Evolutionary conservation across 2,113 vertebrate species (phyloP).

Genomic region (Pyxicephalus adspersus): DNA sequence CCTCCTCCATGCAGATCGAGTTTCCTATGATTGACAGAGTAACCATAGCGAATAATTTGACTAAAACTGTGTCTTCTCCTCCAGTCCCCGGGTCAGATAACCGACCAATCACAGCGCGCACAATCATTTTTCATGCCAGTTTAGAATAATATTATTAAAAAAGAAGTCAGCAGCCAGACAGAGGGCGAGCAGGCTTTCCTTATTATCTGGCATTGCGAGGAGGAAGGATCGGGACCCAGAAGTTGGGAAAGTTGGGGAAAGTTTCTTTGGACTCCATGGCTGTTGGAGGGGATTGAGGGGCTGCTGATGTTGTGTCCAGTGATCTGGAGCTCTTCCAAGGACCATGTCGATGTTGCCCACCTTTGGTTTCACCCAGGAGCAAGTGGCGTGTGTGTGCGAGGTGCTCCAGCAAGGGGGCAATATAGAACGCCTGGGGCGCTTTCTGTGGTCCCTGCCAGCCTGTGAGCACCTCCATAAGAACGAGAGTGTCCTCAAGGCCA

Average conservation of each 20-base stretch:
- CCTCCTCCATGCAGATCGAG: slow-evolving; percentile 91
- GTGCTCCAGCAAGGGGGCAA: slow-evolving; percentile 91
- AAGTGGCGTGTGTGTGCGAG: slow-evolving; percentile 91
- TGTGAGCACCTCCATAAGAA: slow-evolving; percentile 94
- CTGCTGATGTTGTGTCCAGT: neutral
- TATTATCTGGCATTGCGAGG: slow-evolving; percentile 76
- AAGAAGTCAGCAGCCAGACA: slow-evolving; percentile 61
- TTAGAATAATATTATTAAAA: slow-evolving; percentile 99
- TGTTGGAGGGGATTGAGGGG: slow-evolving; percentile 16
- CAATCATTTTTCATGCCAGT: slow-evolving; percentile 94
- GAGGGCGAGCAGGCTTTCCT: slow-evolving; percentile 67
- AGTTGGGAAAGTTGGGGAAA: slow-evolving; percentile 6
- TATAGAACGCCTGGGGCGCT: slow-evolving; percentile 89
- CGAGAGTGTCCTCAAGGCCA: slow-evolving; percentile 89
- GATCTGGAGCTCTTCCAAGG: slow-evolving; percentile 15
- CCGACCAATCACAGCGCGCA: slow-evolving; percentile 97
- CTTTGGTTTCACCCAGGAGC: slow-evolving; percentile 92
- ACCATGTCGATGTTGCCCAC: slow-evolving; percentile 94
- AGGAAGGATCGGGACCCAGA: slow-evolving; percentile 31
- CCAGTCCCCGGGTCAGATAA: slow-evolving; percentile 97
- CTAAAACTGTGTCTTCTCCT: slow-evolving; percentile 98
- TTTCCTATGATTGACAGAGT: slow-evolving; percentile 98
- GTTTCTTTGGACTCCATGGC: slow-evolving; percentile 1
- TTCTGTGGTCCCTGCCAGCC: slow-evolving; percentile 89
- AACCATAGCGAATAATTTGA: slow-evolving; percentile 99